Base-by-base conservation (phyloP, 2,888 invertebrate genomes). In the Schizaphis graminum region DNA sequence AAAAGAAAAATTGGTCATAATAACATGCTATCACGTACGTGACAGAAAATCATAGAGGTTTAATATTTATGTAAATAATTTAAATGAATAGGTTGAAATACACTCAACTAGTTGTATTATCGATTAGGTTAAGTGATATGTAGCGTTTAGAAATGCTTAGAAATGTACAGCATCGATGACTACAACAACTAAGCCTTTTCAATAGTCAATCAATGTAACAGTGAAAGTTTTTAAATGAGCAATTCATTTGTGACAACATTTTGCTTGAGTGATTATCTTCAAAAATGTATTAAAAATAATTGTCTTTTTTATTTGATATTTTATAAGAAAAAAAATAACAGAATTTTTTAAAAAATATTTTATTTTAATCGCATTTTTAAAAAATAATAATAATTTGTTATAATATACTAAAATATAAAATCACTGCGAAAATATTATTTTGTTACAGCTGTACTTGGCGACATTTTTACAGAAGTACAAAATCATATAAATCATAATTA, bases 391-490 rank as follows among this genome's bases (percentile, higher is more conserved):
- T 24, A 2, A 7, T 77, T 35, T 21, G 21, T 77, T 21, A 35
- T 41, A 21, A 35, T 35, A 35, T 35, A n/a, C 0, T n/a, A 3
- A n/a, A 5, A 13, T 67, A 67, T 67, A 77, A 21, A 77, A 77
- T 77, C 77, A 8, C 77, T 77, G 35, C 77, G 2, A 77, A 77
- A 77, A 77, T 77, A 77, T 35, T 77, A 61, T 89, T 61, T 61
- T 89, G 89, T 89, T 44, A 89, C 89, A 61, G 89, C 89, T 89
- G 61, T 89, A 41, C 57, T 47, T 16, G 44, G 10, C 21, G 44
- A 61, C 8, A 61, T 61, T 89, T 89, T 61, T 89, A 89, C 89
- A 61, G 61, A 44, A 89, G 88, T 56, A 89, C 88, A 89, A 89
- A 89, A 89, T 56, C 26, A 87, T 47, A 44, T 47, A n/a, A 49